phyloP scores from a whole-genome alignment of 1,140 invertebrate genomes.

The Macrotrachela quadricornifera region DNA sequence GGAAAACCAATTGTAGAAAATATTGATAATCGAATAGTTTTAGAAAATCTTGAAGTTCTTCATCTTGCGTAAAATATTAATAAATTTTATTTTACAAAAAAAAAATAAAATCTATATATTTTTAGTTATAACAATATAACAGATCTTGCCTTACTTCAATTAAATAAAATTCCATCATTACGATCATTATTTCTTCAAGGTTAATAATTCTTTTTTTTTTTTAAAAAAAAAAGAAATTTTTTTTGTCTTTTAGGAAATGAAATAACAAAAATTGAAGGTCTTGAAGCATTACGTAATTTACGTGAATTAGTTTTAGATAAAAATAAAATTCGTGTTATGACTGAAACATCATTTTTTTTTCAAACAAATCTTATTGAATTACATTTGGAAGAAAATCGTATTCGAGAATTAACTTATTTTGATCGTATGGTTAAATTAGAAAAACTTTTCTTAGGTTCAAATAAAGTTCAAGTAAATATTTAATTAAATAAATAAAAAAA shows the following conservation, averaged over 20 bases:
- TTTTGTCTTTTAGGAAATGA: constrained; percentile 21
- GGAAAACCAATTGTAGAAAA: background rate
- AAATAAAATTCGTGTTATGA: constrained; percentile 25
- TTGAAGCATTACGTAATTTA: constrained; percentile 24
- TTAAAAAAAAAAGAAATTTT: background rate
- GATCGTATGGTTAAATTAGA: constrained; percentile 20
- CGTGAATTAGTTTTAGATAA: constrained; percentile 28
- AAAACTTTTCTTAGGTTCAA: constrained; percentile 26
- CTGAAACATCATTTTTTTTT: constrained; percentile 21
- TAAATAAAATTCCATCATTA: constrained; percentile 19
- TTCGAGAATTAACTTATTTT: constrained; percentile 19
- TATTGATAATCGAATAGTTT: constrained; percentile 11
- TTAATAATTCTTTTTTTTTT: constrained; percentile 2
- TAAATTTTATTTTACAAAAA: too few relatives aligned
- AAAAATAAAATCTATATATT: too few relatives aligned
- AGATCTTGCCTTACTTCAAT: constrained; percentile 21
- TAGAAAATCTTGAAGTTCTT: constrained; percentile 27
- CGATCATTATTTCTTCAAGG: constrained; percentile 30
- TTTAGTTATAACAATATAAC: constrained; percentile 19
- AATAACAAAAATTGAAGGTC: constrained; percentile 24
- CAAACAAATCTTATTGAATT: constrained; percentile 26
- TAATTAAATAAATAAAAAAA: too few relatives aligned
- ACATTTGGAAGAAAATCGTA: constrained; percentile 29
- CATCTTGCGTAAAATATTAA: constrained; percentile 30
- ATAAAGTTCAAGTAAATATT: constrained; percentile 12